Evolutionary conservation across 2,797 vertebrate genomes (phyloP), one percentile per base, ranked within the genome.

Genomic region (Dallia pectoralis): DNA sequence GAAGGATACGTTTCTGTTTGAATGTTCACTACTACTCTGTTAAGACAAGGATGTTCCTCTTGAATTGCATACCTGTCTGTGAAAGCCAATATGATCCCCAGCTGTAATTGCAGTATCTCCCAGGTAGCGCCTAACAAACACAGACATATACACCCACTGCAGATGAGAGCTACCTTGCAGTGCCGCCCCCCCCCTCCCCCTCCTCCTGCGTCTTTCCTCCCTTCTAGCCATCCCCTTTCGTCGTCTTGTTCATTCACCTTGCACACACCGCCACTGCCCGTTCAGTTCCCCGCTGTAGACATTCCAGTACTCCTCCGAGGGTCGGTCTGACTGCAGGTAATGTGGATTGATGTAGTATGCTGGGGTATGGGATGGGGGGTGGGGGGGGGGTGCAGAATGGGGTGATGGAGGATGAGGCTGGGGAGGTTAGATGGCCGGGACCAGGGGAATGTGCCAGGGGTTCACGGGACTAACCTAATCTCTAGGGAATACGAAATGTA

Each of bases 321-420:
- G 69, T 74, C 78, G 70, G 40, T 2, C 1, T 70, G 81, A 65
- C 72, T 69, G 69, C 16, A 19, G 51, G 51, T 53, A 53, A 53
- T 53, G 51, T 53, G 51, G 51, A 19, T 53, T 53, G 14, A 53
- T 69, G 22, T 25, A 25, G 5, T 12, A 25, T 22, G n/a, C 27
- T 12, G 59, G n/a, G 4, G n/a, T 29, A 25, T 14, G 5, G 9
- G 56, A 25, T n/a, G 19, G 70, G 29, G 68, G 22, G 4, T n/a
- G n/a, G 63, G 66, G 72, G 84, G 77, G 11, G 86, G 77, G 49
- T 72, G 84, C 70, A 78, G 82, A 77, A 87, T 85, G 74, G 81
- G 77, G 69, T 12, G 32, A 15, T 49, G 71, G 49, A 29, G 69
- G 47, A 73, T 64, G 59, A 71, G 76, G 77, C 77, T 73, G 32